Evolutionary conservation across 2,113 vertebrate species (phyloP), one percentile per base, ranked within the genome.

Genomic region (Takifugu flavidus): DNA sequence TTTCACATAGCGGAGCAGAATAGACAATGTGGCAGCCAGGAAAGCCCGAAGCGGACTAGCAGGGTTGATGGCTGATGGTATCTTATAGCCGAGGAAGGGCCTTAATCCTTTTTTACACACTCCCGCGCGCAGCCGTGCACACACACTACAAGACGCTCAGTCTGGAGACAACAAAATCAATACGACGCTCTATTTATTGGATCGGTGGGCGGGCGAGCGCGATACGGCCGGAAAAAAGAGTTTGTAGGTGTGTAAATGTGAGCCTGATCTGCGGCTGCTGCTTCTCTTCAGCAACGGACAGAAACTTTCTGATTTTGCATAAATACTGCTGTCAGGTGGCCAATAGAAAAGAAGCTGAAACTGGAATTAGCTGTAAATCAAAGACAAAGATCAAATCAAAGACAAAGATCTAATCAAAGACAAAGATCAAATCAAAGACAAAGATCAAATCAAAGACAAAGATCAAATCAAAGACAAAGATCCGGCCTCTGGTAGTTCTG

Each of bases 1-100:
- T 99, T 98, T 98, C 96, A 99, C 96, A 99, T 99, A 98, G 96
- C 95, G 91, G 95, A 96, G 95, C 95, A 98, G 96, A 99, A 97
- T 97, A 98, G 96, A 99, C 96, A 99, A 98, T 98, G 94, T 88
- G 95, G 96, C 94, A 94, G 96, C 93, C 91, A 93, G 95, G 95
- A 99, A 99, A 99, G 94, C 95, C 93, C 56, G 96, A 85, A 87
- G 87, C 84, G 80, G 87, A 89, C 80, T 87, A 31, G 75, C 76
- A 61, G 75, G 95, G 93, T 94, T 95, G 95, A 93, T 94, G 92
- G 93, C 92, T 93, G 96, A 98, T 98, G 93, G 89, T 98, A 96
- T 97, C 95, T 93, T 91, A 13, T 6, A 88, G 92, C 92, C 90
- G 93, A 94, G 90, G 90, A 86, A 90, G 90, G 92, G 93, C 93